phyloP scores from a whole-genome alignment of 2,113 vertebrate genomes.

The Clarias gariepinus region DNA sequence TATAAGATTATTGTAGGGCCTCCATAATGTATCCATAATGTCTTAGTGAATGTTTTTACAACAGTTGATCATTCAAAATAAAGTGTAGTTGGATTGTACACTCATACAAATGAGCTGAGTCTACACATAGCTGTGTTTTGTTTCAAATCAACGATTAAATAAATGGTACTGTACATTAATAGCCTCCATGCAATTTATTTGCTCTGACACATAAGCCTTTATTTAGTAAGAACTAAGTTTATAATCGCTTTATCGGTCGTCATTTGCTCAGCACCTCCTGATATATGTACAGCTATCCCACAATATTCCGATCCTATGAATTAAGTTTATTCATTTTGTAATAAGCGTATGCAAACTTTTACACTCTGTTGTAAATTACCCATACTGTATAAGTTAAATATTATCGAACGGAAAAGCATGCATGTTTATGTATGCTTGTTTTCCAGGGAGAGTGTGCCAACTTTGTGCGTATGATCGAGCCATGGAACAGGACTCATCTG shows the following conservation, averaged over 20 bases:
- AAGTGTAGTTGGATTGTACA: not conserved
- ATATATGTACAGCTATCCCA: not conserved
- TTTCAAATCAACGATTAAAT: not conserved
- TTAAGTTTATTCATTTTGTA: not conserved
- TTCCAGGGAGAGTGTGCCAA: conserved; percentile 73
- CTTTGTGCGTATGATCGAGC: conserved; percentile 78
- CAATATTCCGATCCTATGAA: not conserved
- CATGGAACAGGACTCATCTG: conserved; percentile 83
- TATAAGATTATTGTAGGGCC: not conserved
- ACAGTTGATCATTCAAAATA: not conserved
- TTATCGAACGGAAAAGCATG: conserved; percentile 12
- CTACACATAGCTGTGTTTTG: not conserved
- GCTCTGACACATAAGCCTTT: not conserved
- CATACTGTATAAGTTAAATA: not conserved
- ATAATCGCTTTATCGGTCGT: not conserved
- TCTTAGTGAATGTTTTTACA: not conserved
- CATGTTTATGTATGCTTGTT: conserved; percentile 45
- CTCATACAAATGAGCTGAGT: not conserved
- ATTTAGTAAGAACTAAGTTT: not conserved
- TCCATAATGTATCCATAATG: not conserved
- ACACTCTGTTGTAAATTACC: not conserved
- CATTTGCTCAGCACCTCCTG: not conserved
- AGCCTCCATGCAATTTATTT: not conserved
- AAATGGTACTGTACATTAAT: not conserved
- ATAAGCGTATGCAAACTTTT: not conserved